Evolutionary conservation across 2,888 invertebrate genomes (phyloP), one percentile per base, ranked within the genome.

Genomic region (Cacoxenus indagator): DNA sequence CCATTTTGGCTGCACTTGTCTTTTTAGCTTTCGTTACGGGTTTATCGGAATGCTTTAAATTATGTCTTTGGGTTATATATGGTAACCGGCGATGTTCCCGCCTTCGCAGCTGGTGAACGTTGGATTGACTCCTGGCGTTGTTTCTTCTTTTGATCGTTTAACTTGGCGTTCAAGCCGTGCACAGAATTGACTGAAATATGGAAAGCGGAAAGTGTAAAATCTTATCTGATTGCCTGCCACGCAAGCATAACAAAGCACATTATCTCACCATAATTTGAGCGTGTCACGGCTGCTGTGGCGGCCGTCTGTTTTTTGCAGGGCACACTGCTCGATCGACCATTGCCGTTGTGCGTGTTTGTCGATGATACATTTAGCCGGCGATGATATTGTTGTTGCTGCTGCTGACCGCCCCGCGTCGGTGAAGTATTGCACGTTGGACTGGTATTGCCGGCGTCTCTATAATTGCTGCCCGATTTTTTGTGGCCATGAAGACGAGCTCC

Each of bases 71-170:
- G n/a, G n/a, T n/a, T n/a, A n/a, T n/a, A n/a, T n/a, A n/a, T n/a
- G n/a, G n/a, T n/a, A n/a, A n/a, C 67, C 1, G 54, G 57, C 2
- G 65, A 64, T 29, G 55, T 68, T 2, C 65, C 70, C 19, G 65
- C 68, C 64, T 46, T 45, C 5, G 46, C 37, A 51, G 14, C 67
- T 19, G 71, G 67, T 57, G 68, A n/a, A n/a, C n/a, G n/a, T n/a
- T n/a, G 69, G 54, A 24, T 55, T 31, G 73, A 71, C 68, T 77
- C 79, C 1, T 76, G 74, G 24, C 81, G 78, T 51, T 74, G n/a
- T 68, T 78, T 82, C 71, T 81, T 85, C 70, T 86, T 87, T 62
- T 86, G 86, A 73, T 86, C 86, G 45, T 73, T 83, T 27, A 87
- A 73, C 17, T 84, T 85, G 1, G 86, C 86, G 64, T 85, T 86